Base-by-base conservation (phyloP, 2,888 invertebrate genomes). In the Poecilus cupreus region DNA sequence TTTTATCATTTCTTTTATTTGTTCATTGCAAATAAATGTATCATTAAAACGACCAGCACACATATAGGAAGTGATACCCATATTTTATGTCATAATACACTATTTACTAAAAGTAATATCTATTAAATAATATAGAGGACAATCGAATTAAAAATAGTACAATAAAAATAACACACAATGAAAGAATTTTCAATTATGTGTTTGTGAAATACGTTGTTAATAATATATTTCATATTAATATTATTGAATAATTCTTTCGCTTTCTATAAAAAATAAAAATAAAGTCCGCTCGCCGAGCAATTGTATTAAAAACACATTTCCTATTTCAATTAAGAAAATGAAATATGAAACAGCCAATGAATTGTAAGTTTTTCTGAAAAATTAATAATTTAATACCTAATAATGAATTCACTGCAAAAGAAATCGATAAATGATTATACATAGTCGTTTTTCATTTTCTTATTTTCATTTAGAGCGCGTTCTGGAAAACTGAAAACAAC, bases 371-470 rank as follows among this genome's bases (percentile, higher is more conserved):
- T 60, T 76, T 76, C 75, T 54, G 24, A 32, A 37, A 76, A 76
- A 76, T 76, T 76, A 76, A 54, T 76, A 54, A 76, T 76, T 76
- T 76, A 76, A 76, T 76, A 54, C 54, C 26, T 54, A 26, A 76
- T 76, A 76, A 74, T 51, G 51, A 49, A 74, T 51, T 49, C 51
- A 49, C 32, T 32, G 32, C 54, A 54, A n/a, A 54, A 37, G 43
- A 39, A 77, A 77, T 77, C 77, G 43, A 77, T 77, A 77, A 77
- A 60, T 77, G 77, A 77, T 77, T 77, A 77, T 57, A 24, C 39
- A 18, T 26, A 60, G 60, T 57, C 39, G 60, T 77, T 77, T 72
- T 72, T 72, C 72, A 72, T 72, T 72, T 72, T 72, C 72, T 72
- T 72, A 72, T 72, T 72, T 72, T 72, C 72, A 46, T 46, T 72